Conservation (phyloP, 2,797 vertebrate species). For the Dicrostonyx torquatus region DNA sequence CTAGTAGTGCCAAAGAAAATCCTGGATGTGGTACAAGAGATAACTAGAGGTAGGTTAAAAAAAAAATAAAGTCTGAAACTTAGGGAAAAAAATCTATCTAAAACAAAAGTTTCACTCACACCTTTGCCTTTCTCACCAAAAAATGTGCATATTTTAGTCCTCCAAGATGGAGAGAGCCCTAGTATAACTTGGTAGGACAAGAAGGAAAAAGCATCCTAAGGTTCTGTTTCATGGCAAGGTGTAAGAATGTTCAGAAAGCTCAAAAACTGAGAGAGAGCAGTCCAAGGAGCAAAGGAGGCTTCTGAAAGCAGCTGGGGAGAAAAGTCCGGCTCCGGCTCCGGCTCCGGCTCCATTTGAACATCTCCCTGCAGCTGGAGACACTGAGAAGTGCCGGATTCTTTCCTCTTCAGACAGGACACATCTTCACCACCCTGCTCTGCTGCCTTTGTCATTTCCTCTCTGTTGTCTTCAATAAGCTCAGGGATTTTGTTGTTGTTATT, state of each 20-base stretch:
- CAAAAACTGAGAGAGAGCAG: slow-evolving; percentile 1
- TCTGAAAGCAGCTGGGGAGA: background rate
- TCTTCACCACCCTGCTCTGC: slow-evolving; percentile 33
- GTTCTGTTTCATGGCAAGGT: background rate
- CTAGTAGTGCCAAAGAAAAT: slow-evolving; percentile 59
- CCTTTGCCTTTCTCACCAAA: slow-evolving; percentile 14
- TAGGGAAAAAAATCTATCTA: slow-evolving; percentile 16
- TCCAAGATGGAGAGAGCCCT: slow-evolving; percentile 4
- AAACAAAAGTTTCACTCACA: background rate
- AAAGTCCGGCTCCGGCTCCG: background rate
- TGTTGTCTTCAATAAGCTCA: slow-evolving; percentile 50
- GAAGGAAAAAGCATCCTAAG: background rate
- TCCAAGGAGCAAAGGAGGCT: background rate
- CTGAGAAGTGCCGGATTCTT: background rate
- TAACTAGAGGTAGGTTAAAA: slow-evolving; percentile 26
- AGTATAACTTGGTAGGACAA: background rate
- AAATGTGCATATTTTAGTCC: background rate
- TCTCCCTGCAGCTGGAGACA: background rate
- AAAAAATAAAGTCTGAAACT: slow-evolving; percentile 54
- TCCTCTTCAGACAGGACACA: slow-evolving; percentile 17
- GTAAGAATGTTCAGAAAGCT: background rate
- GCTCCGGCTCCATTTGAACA: background rate
- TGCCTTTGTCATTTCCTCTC: slow-evolving; percentile 24
- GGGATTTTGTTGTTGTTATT: background rate
- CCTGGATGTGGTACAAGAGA: background rate